Base-by-base conservation (phyloP, 2,113 vertebrate genomes). In the Psammodynastes pulverulentus region DNA sequence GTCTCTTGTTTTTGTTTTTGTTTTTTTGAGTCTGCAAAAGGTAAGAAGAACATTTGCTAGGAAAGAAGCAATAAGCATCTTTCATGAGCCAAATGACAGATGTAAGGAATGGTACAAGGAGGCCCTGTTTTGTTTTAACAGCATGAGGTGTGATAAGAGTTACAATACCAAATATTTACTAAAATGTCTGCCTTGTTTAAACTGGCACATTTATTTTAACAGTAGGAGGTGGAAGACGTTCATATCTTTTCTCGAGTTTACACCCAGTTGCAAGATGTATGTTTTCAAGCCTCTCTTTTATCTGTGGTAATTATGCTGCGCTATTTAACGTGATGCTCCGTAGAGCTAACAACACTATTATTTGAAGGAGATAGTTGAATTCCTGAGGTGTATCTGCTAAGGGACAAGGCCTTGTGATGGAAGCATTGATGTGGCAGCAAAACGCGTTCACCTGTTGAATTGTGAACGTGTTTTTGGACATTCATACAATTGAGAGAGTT, bases 1-100 rank as follows among this genome's bases (percentile, higher is more conserved):
- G 0, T 1, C 9, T 29, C 13, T 1, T 0, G 1, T 56, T 89
- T 67, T 6, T 10, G n/a, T n/a, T n/a, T n/a, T n/a, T n/a, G n/a
- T n/a, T n/a, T n/a, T n/a, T 13, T 84, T 17, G 53, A 12, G 24
- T 89, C 9, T 87, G 12, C 3, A 0, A 86, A 17, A 51, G 34
- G 53, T 23, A 52, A 43, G 54, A 46, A 10, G 5, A 86, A n/a
- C 84, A 49, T 43, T 85, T 24, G 56, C 46, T 89, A 87, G 51
- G 26, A 93, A 84, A 39, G 2, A 72, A 24, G 43, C 26, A 52
- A 15, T 54, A n/a, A 15, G 17, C n/a, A 24, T 5, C 56, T 58
- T 58, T 46, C 45, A 9, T 24, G 46, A 90, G 45, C 62, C 67
- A 9, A 17, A 4, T 26, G 46, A 24, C 84, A 72, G 39, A 48